Base-by-base conservation (phyloP, 1,140 invertebrate genomes). In the Choristoneura fumiferana region DNA sequence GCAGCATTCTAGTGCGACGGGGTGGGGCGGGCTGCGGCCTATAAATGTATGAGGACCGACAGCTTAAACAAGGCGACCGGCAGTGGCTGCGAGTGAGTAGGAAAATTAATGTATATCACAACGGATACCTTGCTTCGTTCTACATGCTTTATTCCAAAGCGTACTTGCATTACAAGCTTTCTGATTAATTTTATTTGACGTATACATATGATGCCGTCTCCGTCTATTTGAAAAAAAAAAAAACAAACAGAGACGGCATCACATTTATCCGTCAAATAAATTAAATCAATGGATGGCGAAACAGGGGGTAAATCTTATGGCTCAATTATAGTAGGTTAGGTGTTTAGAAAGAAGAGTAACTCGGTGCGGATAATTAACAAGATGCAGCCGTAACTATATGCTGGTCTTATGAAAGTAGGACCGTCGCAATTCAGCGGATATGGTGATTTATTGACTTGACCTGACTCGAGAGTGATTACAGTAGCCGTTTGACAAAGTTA, bases 371-470 rank as follows among this genome's bases (percentile, higher is more conserved):
- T 29, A 3, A 29, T 29, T 29, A 29, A 29, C 22, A 29, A 2
- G 22, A 29, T 3, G 6, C 6, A 29, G 22, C 22, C n/a, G n/a
- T n/a, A n/a, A n/a, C n/a, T n/a, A n/a, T n/a, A n/a, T 29, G 22
- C 22, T 29, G 2, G 22, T 29, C 63, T 76, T 71, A 72, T 66
- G 66, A 71, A 77, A 82, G 62, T 59, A 57, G 36, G 29, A 36
- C 10, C 34, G 52, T 54, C 39, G 55, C 52, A 70, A 68, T 52
- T 43, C 43, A 56, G 34, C 57, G 58, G 69, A 77, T 71, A 71
- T 64, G 57, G 55, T 59, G 71, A 70, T 66, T 58, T 69, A 69
- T 69, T 73, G 63, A 63, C 57, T 65, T 72, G 67, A 76, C 67
- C 72, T 66, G 69, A 59, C 66, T 54, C 60, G 67, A 73, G 68